Percentiles rank a stretch among this genome's conserved stretches.
phyloP scores from a whole-genome alignment of 2,888 invertebrate species.

The Pammene fasciana region DNA sequence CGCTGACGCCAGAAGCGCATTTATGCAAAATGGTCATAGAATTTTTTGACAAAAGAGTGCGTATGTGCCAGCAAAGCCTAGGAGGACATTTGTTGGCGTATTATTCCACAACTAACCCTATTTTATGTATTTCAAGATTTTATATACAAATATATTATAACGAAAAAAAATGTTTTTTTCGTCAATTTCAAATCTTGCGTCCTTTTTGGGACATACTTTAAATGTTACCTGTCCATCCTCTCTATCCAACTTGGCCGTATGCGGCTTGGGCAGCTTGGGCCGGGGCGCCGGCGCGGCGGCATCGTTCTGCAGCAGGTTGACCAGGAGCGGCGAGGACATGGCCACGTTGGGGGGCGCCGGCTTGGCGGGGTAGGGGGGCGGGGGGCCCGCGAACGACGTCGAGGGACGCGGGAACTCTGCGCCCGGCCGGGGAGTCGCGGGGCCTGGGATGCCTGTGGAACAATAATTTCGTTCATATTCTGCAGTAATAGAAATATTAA shows the following conservation, averaged over 20 bases:
- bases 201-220: no score
- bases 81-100: no score
- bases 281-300: conserved; percentile 75
- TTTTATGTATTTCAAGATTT: no score
- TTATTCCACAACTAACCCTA: no score
- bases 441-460: conserved; percentile 57
- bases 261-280: conserved; percentile 62
- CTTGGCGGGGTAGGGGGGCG: conserved; percentile 51
- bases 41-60: no score
- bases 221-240: conserved; percentile 71
- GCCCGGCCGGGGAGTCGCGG: conserved; percentile 49
- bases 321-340: conserved; percentile 93
- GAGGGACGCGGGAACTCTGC: conserved; percentile 70
- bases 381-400: conserved; percentile 63
- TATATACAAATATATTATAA: no score
- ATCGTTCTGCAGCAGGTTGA: conserved; percentile 95
- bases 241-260: conserved; percentile 70
- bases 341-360: conserved; percentile 84
- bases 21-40: no score
- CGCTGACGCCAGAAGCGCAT: no score
- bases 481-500: no score
- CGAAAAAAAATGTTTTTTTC: no score
- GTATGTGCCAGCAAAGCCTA: no score
- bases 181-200: no score
- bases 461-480: background rate